These are phyloP conservation scores for Mus spretus DNA, from an alignment of 2,797 vertebrate species.

Conservation along the genomic window DNA sequence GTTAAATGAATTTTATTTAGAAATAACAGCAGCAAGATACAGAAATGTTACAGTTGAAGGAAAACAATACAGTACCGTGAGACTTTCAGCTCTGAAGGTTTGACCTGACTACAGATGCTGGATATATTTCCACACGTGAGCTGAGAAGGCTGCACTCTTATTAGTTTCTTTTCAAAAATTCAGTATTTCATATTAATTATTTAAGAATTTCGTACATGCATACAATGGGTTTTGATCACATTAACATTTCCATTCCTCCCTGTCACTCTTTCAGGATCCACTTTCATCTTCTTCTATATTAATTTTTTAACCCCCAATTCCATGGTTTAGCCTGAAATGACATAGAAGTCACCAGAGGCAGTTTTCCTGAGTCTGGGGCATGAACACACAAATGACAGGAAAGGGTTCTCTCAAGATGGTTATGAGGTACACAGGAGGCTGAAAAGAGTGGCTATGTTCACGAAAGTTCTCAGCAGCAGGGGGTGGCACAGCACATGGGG, in stretches of 20 bases:
- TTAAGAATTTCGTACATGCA: background rate
- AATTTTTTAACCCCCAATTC: slow-evolving; percentile 5
- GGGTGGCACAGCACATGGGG: slow-evolving; percentile 36
- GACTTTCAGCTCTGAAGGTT: background rate
- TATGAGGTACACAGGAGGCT: background rate
- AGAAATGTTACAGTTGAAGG: background rate
- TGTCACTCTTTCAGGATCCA: background rate
- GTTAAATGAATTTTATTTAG: slow-evolving; percentile 59
- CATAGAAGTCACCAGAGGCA: background rate
- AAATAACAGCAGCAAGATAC: background rate
- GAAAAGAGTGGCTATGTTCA: background rate
- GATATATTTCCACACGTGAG: background rate
- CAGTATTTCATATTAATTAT: background rate
- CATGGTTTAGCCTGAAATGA: background rate
- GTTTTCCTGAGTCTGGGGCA: background rate
- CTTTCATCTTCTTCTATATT: background rate
- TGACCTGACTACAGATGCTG: background rate
- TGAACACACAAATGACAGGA: background rate
- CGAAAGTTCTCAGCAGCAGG: slow-evolving; percentile 14
- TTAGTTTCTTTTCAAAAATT: slow-evolving; percentile 15
- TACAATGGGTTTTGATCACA: background rate
- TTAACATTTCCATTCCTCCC: background rate
- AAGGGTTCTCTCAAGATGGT: background rate
- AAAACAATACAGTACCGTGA: background rate
- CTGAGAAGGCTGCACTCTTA: background rate